phyloP scores from a whole-genome alignment of 2,113 vertebrate species.

The Tragulus kanchil region DNA sequence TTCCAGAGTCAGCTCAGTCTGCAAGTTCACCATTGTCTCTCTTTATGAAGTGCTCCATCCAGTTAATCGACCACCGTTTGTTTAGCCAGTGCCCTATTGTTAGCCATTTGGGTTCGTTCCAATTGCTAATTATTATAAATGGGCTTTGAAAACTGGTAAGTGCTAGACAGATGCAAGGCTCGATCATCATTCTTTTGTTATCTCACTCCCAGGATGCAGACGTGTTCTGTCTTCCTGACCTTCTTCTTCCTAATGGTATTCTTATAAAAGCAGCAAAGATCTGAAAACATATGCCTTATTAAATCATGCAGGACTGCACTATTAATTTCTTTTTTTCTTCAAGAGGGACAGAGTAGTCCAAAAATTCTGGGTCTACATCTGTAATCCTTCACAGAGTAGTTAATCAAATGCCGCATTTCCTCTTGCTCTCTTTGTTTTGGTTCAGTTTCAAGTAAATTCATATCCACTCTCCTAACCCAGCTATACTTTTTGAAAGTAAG shows the following conservation, averaged over 20 bases:
- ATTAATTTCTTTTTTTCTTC: conserved; percentile 46
- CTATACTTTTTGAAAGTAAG: neutral
- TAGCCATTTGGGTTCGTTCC: conserved; percentile 76
- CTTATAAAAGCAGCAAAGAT: neutral
- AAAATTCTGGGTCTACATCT: neutral
- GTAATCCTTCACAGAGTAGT: conserved; percentile 10
- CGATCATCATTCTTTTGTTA: conserved; percentile 55
- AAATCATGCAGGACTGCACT: neutral
- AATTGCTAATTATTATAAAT: conserved; percentile 81
- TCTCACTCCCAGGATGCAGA: conserved; percentile 75
- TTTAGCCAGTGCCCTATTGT: conserved; percentile 74
- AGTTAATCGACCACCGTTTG: conserved; percentile 72
- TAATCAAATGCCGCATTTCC: neutral
- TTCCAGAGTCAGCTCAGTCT: conserved; percentile 58
- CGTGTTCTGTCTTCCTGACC: conserved; percentile 69
- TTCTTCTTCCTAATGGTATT: conserved; percentile 62
- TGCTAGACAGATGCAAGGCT: conserved; percentile 11
- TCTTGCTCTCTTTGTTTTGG: neutral
- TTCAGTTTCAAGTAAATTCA: conserved; percentile 35
- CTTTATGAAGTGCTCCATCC: conserved; percentile 63
- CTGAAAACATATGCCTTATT: conserved; percentile 51
- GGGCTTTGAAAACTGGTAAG: conserved; percentile 67
- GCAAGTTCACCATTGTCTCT: conserved; percentile 52
- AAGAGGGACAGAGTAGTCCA: neutral
- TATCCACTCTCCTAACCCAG: neutral